Base-by-base conservation (phyloP, 2,888 invertebrate species). In the Sylvicola fuscatus region DNA sequence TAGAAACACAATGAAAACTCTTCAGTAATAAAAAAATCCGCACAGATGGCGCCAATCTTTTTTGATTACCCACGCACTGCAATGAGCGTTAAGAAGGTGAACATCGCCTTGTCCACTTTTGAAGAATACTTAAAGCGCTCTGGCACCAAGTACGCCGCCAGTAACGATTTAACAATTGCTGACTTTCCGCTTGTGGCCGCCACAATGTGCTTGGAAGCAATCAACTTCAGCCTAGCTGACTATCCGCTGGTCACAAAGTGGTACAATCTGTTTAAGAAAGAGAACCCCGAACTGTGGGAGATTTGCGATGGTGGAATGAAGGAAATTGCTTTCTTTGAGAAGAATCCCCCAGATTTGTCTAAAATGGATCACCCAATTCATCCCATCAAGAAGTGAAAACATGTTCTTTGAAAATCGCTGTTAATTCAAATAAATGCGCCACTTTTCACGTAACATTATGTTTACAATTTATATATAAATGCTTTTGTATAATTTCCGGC, bases 31-130 rank as follows among this genome's bases (percentile, higher is more conserved):
- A n/a, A n/a, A n/a, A n/a, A n/a, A n/a, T n/a, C n/a, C n/a, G n/a
- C n/a, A 21, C 50, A 76, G 76, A 64, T 81, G 68, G 72, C 72
- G 1, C 81, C 82, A 14, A 75, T 80, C 47, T 81, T 77, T 52
- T 82, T 74, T 44, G 78, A 73, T 48, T 81, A 81, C 48, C 56
- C 71, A 47, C 65, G 77, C 37, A 72, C 73, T 1, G 68, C 74
- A 1, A 54, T 72, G 36, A 68, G 70, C 2, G 49, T 76, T 41
- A 80, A 78, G 49, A 78, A 73, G 52, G 63, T 73, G 1, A 63
- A 72, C 43, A 73, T 75, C 41, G 70, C 70, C 0, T 50, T 82
- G 33, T 61, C 66, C 5, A 62, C 66, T 14, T 74, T 80, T 43
- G 70, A 81, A 44, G 74, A 70, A 0, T 78, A 79, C 50, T 50